Evolutionary conservation across 1,140 invertebrate genomes (phyloP), one percentile per base, ranked within the genome.

Genomic region (Drosophila tristis): DNA sequence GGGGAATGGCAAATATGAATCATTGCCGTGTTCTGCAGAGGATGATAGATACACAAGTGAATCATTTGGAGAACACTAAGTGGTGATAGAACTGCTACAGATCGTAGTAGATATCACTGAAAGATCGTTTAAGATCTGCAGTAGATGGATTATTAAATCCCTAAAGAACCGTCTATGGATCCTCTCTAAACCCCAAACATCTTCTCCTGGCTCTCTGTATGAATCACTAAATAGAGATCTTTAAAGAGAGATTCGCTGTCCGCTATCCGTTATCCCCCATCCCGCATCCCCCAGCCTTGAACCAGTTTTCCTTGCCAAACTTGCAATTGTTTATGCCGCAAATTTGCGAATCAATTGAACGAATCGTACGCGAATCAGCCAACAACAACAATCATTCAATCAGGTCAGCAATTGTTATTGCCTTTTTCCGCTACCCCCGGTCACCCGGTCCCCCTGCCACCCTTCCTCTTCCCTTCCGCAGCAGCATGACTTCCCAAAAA

Each of bases 401-500:
- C 53, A 61, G 74, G 73, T 70, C 73, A 76, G 63, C 63, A 76
- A 76, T 76, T 76, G 63, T 70, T 25, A 11, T 55, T 43, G 16
- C 4, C 4, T 23, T 55, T 39, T 39, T 45, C 11, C 16, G 47
- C 13, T 26, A 20, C 20, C 1, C 20, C 20, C 20, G 20, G 20
- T 0, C 16, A 16, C 9, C 4, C 25, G n/a, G n/a, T n/a, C n/a
- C n/a, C n/a, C n/a, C 42, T 56, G 9, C 20, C 26, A 5, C 45
- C 25, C 26, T 16, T 13, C 39, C n/a, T 59, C 67, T 73, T 65
- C 67, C 49, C 66, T 74, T 51, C 74, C 64, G 81, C 81, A 87
- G 54, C 78, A 64, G 81, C 81, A 87, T 86, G 82, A 81, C 82
- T 81, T 78, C 84, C 59, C 54, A 54, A 74, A 80, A 76, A 42